These are phyloP conservation scores for Myxocyprinus asiaticus DNA, from an alignment of 2,113 vertebrate species.

Conservation along the genomic window DNA sequence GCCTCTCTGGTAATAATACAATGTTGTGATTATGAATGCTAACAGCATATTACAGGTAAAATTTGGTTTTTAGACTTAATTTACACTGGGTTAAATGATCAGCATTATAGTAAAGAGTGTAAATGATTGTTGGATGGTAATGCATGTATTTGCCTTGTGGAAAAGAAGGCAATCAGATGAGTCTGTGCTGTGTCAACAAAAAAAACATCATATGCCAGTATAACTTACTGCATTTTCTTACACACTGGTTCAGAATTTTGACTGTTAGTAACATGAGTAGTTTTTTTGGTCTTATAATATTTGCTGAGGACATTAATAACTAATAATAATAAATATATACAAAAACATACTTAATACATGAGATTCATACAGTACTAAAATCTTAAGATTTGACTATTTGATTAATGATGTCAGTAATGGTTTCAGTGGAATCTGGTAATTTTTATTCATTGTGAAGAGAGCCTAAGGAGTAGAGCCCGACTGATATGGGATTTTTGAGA, in stretches of 20 bases:
- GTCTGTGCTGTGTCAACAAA: background rate
- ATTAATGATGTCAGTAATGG: background rate
- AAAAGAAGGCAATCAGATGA: background rate
- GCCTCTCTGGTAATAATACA: slow-evolving; percentile 77
- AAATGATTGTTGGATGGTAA: background rate
- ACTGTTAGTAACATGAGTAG: no score
- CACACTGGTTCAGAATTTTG: no score
- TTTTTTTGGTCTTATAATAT: no score
- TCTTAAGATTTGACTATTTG: background rate
- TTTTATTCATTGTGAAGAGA: background rate
- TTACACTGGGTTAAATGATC: background rate
- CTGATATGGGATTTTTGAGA: no score
- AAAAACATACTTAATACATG: background rate
- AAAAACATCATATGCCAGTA: background rate
- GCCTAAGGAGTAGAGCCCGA: background rate
- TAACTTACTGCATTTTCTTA: no score
- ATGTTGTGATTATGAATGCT: no score
- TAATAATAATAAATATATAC: background rate
- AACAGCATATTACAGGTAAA: background rate
- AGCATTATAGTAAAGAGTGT: background rate
- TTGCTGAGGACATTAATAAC: no score
- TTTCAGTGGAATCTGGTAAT: background rate
- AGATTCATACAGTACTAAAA: background rate
- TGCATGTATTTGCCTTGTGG: background rate
- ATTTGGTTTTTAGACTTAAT: background rate